Conservation (phyloP, 2,888 invertebrate genomes). For the Drosophila multiciliata region DNA sequence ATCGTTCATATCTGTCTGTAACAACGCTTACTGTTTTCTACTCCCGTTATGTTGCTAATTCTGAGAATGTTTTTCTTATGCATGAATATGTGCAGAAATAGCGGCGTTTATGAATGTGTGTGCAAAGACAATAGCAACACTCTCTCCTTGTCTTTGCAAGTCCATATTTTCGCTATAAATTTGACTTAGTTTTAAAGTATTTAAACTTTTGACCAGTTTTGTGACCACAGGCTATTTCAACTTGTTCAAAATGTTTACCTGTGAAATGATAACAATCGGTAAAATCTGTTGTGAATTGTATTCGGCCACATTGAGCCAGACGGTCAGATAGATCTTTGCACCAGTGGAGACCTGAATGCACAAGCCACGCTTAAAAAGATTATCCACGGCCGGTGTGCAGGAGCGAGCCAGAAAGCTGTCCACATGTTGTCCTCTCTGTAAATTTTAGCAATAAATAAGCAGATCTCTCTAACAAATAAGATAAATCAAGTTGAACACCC, state of each 20-base stretch:
- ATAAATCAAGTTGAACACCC: not conserved
- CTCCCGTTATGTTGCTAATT: not conserved
- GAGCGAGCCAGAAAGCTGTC: conserved; percentile 79
- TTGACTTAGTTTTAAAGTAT: not conserved
- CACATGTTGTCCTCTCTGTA: conserved; percentile 62
- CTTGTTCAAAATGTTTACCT: conserved; percentile 33
- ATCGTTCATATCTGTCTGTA: not conserved
- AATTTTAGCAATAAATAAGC: conserved; percentile 1
- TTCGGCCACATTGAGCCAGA: conserved; percentile 76
- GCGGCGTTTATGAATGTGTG: not conserved
- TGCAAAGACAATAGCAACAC: not conserved
- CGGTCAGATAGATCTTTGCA: conserved; percentile 56
- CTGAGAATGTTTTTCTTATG: not conserved
- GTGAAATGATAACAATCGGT: conserved; percentile 66
- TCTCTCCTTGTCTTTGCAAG: not conserved
- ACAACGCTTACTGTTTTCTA: not conserved
- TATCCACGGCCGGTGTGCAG: conserved; percentile 79
- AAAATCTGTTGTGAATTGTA: conserved; percentile 76
- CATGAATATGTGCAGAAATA: not conserved
- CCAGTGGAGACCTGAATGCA: conserved; percentile 65
- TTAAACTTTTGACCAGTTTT: not conserved
- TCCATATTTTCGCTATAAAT: not conserved
- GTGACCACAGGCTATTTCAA: not conserved
- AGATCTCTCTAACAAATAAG: not conserved
- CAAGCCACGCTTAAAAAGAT: conserved; percentile 74